Conservation (phyloP, 2,113 vertebrate genomes). For the Equus quagga region DNA sequence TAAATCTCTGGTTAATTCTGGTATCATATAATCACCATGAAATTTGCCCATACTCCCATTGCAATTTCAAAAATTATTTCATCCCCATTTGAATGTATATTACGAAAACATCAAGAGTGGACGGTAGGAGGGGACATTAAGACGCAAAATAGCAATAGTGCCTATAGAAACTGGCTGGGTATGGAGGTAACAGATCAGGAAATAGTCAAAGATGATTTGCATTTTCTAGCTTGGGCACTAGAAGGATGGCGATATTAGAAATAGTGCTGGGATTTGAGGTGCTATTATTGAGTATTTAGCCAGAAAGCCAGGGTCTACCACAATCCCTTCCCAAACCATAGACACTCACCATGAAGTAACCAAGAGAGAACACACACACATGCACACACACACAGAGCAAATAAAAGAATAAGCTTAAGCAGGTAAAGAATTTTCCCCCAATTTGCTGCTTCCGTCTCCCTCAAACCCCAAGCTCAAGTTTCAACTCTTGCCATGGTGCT, state of each 20-base stretch:
- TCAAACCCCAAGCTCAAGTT: neutral
- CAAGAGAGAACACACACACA: neutral
- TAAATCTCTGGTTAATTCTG: slow-evolving; percentile 30
- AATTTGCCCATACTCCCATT: neutral
- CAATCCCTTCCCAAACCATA: neutral
- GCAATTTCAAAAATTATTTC: slow-evolving; percentile 1
- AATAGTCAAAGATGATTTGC: neutral
- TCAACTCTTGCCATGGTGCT: neutral
- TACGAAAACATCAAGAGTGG: neutral
- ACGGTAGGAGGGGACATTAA: neutral
- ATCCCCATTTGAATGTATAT: neutral
- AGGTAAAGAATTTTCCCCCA: neutral
- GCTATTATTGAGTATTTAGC: neutral
- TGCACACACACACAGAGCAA: neutral
- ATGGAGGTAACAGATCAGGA: neutral
- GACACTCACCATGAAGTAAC: neutral
- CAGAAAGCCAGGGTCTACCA: neutral
- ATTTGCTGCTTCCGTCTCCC: neutral
- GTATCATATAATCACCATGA: neutral
- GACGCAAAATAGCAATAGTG: neutral
- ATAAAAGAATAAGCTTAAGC: neutral
- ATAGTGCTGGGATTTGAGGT: neutral
- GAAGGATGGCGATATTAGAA: neutral
- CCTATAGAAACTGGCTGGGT: neutral
- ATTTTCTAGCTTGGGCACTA: neutral